A percentile compares a stretch with the other conserved stretches of the same genome.
Conservation (phyloP, 2,113 vertebrate species). For the Megaceryle maxima region DNA sequence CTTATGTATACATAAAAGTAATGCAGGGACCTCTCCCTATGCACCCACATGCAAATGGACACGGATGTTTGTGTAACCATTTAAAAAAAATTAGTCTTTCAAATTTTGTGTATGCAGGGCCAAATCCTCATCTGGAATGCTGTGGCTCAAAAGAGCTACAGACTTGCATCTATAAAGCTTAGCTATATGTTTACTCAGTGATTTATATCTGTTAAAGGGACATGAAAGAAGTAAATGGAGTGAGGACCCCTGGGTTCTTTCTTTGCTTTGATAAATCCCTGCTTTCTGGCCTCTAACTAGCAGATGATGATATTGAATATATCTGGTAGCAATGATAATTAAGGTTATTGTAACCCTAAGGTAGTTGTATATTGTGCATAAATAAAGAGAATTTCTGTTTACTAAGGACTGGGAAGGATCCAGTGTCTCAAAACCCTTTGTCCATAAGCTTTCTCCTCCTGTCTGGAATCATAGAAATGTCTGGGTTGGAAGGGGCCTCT, state of each 20-base stretch:
- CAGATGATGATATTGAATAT: background rate
- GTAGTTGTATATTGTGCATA: background rate
- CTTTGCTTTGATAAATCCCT: background rate
- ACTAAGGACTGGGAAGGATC: background rate
- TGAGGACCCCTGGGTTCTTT: background rate
- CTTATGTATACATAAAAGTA: background rate
- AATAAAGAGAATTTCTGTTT: background rate
- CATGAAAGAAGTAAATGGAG: background rate
- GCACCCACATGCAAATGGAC: background rate
- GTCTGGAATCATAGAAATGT: background rate
- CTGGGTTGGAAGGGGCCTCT: too few relatives aligned
- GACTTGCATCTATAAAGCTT: background rate
- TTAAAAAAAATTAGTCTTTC: background rate
- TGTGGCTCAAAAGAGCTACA: background rate
- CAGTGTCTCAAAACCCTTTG: background rate
- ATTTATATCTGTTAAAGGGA: background rate
- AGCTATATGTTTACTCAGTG: background rate
- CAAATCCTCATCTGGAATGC: background rate
- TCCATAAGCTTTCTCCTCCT: background rate
- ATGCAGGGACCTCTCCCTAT: background rate
- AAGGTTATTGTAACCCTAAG: background rate
- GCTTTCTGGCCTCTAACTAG: background rate
- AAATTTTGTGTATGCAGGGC: background rate
- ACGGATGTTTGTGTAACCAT: background rate
- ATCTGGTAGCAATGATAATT: background rate